Evolutionary conservation across 2,888 invertebrate species (phyloP), one percentile per base, ranked within the genome.

Genomic region (Euproctis similis): DNA sequence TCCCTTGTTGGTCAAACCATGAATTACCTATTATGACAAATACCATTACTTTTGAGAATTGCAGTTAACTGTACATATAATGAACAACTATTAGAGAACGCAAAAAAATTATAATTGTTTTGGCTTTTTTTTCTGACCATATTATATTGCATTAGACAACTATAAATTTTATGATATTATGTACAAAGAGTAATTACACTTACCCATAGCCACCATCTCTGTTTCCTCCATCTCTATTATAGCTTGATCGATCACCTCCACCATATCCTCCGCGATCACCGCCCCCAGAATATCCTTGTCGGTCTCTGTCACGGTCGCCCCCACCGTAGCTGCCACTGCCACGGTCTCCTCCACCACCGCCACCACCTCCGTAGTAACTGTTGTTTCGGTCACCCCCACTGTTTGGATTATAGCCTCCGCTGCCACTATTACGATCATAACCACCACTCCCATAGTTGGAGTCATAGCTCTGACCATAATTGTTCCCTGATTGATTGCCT

Each of bases 161-260:
- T 14, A 14, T 14, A 14, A 4, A 4, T 4, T 14, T 14, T 4
- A 14, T 14, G 14, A 14, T 6, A 14, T 4, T 14, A 4, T 14
- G 14, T 14, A 14, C 4, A 14, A 14, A 14, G 6, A 33, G 2
- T 11, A 28, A 14, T 25, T 36, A 50, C 46, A 78, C 88, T 88
- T 70, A 88, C 88, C 88, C 87, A 73, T 75, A 88, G 64, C 86
- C 86, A 30, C 82, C 75, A 59, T 76, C 86, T 81, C 70, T 86
- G 81, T 63, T 87, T 67, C 78, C 87, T 61, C 87, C 86, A 68
- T 87, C 87, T 73, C 86, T 86, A 69, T 68, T 85, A 68, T 78
- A 86, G 49, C 85, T 70, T 36, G 81, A 64, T 36, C 86, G 58
- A 49, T 84, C 80, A 42, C 80, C 73, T 46, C 84, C 78, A 19